These are phyloP conservation scores for Asbolus verrucosus DNA, from an alignment of 1,140 invertebrate species.

Conservation along the genomic window DNA sequence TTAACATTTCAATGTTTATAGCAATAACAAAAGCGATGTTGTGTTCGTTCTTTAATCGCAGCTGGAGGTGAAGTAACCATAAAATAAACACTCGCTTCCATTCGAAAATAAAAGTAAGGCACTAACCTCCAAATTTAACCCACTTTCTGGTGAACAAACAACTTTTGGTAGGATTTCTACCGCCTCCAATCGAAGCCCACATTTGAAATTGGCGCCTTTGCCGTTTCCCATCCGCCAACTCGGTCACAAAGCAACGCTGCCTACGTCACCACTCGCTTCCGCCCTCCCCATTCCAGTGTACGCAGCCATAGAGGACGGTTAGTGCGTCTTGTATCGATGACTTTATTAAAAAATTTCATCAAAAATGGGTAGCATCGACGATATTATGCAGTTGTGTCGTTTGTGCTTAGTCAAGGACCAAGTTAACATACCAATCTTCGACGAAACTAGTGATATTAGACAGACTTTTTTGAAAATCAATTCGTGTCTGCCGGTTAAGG, in stretches of 20 bases:
- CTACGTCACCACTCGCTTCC: conserved; percentile 49
- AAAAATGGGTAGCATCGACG: conserved; percentile 60
- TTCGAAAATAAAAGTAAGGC: no score
- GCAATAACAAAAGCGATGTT: background rate
- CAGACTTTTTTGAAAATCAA: conserved; percentile 72
- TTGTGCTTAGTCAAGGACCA: conserved; percentile 72
- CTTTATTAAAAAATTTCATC: conserved; percentile 48
- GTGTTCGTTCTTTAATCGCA: no score
- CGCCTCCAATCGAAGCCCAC: no score
- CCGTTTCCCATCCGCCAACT: background rate
- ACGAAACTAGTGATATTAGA: conserved; percentile 68
- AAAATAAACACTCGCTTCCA: no score
- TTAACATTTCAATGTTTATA: background rate
- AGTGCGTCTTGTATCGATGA: conserved; percentile 52
- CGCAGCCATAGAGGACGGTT: conserved; percentile 33
- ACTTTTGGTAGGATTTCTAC: no score
- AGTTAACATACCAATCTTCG: conserved; percentile 71
- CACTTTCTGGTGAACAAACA: no score
- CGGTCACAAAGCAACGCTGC: background rate
- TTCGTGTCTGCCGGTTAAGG: conserved; percentile 73
- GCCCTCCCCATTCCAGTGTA: conserved; percentile 52
- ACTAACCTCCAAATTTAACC: no score
- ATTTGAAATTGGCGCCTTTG: background rate
- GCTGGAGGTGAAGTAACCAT: no score
- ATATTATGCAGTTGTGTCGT: conserved; percentile 70